A percentile compares a stretch with the other conserved stretches of the same genome.
phyloP scores from a whole-genome alignment of 1,140 invertebrate species.

The Dendroctonus ponderosae region DNA sequence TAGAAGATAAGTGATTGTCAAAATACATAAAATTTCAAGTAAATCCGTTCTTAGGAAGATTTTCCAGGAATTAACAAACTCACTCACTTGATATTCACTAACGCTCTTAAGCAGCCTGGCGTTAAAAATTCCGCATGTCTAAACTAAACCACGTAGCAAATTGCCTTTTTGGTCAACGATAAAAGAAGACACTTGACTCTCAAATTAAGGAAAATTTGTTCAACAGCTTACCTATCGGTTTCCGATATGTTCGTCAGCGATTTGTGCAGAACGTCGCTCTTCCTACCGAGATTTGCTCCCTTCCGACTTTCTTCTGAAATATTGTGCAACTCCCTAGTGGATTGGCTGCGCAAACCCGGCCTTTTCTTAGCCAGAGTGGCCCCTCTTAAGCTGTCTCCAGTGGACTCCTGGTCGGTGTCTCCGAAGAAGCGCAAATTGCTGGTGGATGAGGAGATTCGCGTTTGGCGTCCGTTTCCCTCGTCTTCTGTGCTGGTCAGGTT shows the following conservation, averaged over 20 bases:
- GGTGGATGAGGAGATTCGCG: slow-evolving; percentile 44
- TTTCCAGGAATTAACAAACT: too few relatives aligned
- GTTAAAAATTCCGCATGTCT: too few relatives aligned
- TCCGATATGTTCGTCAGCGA: slow-evolving; percentile 45
- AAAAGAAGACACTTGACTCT: too few relatives aligned
- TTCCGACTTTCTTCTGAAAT: slow-evolving; percentile 57
- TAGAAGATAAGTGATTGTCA: too few relatives aligned
- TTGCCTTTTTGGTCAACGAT: too few relatives aligned
- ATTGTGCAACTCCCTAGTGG: slow-evolving; percentile 57
- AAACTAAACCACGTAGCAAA: too few relatives aligned
- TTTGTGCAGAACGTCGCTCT: slow-evolving; percentile 33
- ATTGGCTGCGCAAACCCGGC: slow-evolving; percentile 34
- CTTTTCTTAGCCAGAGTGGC: slow-evolving; percentile 46
- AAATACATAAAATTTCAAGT: too few relatives aligned
- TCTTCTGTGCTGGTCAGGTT: slow-evolving; percentile 50
- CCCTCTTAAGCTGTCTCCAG: slow-evolving; percentile 51
- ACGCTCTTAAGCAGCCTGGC: too few relatives aligned
- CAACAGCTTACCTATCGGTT: slow-evolving; percentile 35
- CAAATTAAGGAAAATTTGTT: background rate
- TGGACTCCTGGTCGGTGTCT: slow-evolving; percentile 74
- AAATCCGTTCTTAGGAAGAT: too few relatives aligned
- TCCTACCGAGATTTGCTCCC: slow-evolving; percentile 38
- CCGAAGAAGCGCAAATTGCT: slow-evolving; percentile 79
- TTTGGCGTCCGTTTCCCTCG: slow-evolving; percentile 50
- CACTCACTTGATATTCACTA: too few relatives aligned